Conservation (phyloP, 1,140 invertebrate genomes). For the Drosophila tani region DNA sequence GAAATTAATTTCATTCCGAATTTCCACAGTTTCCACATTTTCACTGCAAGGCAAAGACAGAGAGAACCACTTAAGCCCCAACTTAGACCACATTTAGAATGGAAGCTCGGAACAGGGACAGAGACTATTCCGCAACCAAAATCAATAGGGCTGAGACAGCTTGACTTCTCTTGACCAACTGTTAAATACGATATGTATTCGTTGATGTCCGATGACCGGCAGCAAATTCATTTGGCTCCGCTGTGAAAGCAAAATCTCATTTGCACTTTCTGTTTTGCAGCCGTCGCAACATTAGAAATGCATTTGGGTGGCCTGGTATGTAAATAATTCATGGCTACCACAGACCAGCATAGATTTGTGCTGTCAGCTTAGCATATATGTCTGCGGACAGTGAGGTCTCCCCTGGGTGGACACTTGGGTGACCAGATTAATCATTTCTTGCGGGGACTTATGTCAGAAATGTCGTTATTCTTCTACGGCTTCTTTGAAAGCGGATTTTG, state of each 20-base stretch:
- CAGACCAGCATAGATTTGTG: slow-evolving; percentile 36
- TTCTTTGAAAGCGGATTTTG: not conserved
- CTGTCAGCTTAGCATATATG: slow-evolving; percentile 33
- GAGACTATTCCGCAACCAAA: slow-evolving; percentile 25
- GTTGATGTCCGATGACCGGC: slow-evolving; percentile 14
- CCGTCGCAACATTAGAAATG: slow-evolving; percentile 65
- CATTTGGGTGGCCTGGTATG: slow-evolving; percentile 65
- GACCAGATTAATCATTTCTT: slow-evolving; percentile 21
- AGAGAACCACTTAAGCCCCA: slow-evolving; percentile 41
- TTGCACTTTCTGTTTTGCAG: slow-evolving; percentile 62
- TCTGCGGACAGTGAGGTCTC: slow-evolving; percentile 22
- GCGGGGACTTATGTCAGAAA: not conserved
- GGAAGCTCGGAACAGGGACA: slow-evolving; percentile 4
- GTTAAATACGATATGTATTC: slow-evolving; percentile 14
- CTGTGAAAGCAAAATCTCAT: slow-evolving; percentile 59
- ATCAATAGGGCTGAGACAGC: slow-evolving; percentile 48
- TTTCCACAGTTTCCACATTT: slow-evolving; percentile 46
- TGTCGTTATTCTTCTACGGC: not conserved
- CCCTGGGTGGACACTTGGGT: slow-evolving; percentile 4
- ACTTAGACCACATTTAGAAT: slow-evolving; percentile 22
- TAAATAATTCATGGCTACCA: slow-evolving; percentile 74
- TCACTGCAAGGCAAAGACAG: slow-evolving; percentile 9
- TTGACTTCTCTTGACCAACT: slow-evolving; percentile 27
- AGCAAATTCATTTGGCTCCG: slow-evolving; percentile 58
- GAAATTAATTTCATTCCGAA: slow-evolving; percentile 66